A percentile compares a stretch with the other conserved stretches of the same genome.
Conservation (phyloP, 1,140 invertebrate species). For the Thalassaphorura encarpata region DNA sequence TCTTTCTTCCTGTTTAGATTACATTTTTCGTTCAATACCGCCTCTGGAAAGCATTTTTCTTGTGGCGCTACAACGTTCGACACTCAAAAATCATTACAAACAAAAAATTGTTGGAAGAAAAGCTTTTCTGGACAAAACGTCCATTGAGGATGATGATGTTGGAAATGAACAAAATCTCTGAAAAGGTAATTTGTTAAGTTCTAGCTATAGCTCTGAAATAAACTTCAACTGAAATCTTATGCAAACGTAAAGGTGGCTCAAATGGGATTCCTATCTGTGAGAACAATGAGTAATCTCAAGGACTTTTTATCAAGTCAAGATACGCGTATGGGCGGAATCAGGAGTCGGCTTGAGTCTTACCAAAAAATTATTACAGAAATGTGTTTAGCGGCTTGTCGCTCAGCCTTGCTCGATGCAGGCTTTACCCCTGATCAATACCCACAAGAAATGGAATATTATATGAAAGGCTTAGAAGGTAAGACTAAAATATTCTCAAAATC, state of each 20-base stretch:
- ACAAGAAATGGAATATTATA: constrained; percentile 33
- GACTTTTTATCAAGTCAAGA: constrained; percentile 13
- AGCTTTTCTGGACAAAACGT: constrained; percentile 62
- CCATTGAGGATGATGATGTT: constrained; percentile 57
- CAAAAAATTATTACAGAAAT: constrained; percentile 51
- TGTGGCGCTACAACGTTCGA: constrained; percentile 64
- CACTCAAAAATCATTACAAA: constrained; percentile 53
- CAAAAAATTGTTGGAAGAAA: constrained; percentile 48
- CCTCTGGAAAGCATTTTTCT: constrained; percentile 70
- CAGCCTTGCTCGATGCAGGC: constrained; percentile 58
- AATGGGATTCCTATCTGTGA: constrained; percentile 33
- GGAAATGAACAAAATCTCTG: constrained; percentile 57
- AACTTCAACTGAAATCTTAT: too few species aligned
- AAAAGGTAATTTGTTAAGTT: constrained; percentile 44
- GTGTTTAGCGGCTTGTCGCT: constrained; percentile 55
- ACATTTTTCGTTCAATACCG: constrained; percentile 59
- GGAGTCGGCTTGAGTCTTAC: constrained; percentile 48
- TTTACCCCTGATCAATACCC: constrained; percentile 56
- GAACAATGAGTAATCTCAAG: constrained; percentile 8
- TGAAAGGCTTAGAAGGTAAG: constrained; percentile 36
- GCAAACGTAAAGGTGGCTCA: constrained; percentile 14
- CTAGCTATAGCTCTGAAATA: neutral
- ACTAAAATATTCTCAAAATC: constrained; percentile 31
- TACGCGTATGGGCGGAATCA: constrained; percentile 35
- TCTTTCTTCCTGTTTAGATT: constrained; percentile 45